Conservation (phyloP, 1,140 invertebrate genomes). For the Eumeta japonica region DNA sequence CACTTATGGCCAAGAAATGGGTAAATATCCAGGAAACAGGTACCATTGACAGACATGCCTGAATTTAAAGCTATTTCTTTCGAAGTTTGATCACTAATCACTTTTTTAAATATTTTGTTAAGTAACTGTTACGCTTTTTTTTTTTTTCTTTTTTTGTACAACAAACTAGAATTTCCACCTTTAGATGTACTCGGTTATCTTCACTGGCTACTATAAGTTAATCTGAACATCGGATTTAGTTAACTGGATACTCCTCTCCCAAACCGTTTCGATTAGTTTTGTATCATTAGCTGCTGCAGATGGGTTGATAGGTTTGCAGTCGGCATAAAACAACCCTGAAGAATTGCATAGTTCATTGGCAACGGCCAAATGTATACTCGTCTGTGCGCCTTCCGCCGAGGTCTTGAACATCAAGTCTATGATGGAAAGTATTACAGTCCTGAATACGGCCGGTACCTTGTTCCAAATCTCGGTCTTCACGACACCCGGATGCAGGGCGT, state of each 20-base stretch:
- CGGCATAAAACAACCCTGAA: conserved; percentile 39
- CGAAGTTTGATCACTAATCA: too few species aligned
- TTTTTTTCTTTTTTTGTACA: too few species aligned
- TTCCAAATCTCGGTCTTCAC: conserved; percentile 60
- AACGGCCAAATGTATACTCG: conserved; percentile 52
- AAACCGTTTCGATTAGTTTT: conserved; percentile 22
- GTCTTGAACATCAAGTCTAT: conserved; percentile 58
- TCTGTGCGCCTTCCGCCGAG: conserved; percentile 66
- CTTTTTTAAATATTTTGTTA: too few species aligned
- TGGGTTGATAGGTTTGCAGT: conserved; percentile 17
- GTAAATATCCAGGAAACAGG: too few species aligned
- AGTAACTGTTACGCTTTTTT: too few species aligned
- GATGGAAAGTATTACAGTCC: conserved; percentile 12
- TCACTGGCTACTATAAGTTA: neutral
- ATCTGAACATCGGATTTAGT: neutral
- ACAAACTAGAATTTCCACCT: too few species aligned
- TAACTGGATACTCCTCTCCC: conserved; percentile 18
- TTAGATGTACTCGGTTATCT: too few species aligned
- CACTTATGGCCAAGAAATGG: too few species aligned
- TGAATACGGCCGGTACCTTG: conserved; percentile 35
- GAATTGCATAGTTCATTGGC: conserved; percentile 20
- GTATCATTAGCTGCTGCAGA: conserved; percentile 16
- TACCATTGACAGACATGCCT: too few species aligned
- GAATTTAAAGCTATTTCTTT: neutral
- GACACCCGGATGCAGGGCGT: conserved; percentile 61